Percentiles rank a stretch among this genome's conserved stretches.
These are phyloP conservation scores for Menura novaehollandiae DNA, from an alignment of 2,113 vertebrate species.

Conservation along the genomic window DNA sequence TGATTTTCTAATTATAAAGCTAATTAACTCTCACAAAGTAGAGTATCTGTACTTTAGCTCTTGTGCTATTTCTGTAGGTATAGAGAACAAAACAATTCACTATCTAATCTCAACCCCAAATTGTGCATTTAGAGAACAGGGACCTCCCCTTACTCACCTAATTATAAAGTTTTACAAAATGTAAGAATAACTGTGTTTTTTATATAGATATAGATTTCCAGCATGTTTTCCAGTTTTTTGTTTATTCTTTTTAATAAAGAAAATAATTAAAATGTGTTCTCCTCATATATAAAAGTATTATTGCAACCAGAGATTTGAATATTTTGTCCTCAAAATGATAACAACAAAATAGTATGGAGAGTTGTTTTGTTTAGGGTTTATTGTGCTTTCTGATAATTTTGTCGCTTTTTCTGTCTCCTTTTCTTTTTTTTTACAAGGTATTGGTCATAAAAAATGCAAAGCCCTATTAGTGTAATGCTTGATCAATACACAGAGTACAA, in stretches of 20 bases:
- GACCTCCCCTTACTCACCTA: not conserved
- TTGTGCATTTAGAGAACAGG: not conserved
- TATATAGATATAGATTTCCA: not conserved
- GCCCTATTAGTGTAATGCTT: not conserved
- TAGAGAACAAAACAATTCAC: not conserved
- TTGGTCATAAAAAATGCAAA: not conserved
- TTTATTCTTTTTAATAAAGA: not conserved
- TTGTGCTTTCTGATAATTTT: not conserved
- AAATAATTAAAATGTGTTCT: not conserved
- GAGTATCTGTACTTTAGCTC: not conserved
- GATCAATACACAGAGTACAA: not conserved
- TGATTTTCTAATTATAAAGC: constrained; percentile 6
- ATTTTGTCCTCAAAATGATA: not conserved
- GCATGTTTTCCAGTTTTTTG: not conserved
- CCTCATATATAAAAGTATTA: not conserved
- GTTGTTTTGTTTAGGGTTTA: not conserved
- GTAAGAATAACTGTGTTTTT: not conserved
- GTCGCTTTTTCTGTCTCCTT: not conserved
- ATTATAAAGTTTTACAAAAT: not conserved
- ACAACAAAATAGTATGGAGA: not conserved
- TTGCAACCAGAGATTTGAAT: not conserved
- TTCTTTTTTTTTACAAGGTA: not conserved
- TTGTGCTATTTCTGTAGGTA: not conserved
- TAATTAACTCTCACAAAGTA: not conserved
- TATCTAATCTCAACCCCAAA: not conserved